Conservation (phyloP, 2,888 invertebrate species). For the Trichogramma dendrolimi region DNA sequence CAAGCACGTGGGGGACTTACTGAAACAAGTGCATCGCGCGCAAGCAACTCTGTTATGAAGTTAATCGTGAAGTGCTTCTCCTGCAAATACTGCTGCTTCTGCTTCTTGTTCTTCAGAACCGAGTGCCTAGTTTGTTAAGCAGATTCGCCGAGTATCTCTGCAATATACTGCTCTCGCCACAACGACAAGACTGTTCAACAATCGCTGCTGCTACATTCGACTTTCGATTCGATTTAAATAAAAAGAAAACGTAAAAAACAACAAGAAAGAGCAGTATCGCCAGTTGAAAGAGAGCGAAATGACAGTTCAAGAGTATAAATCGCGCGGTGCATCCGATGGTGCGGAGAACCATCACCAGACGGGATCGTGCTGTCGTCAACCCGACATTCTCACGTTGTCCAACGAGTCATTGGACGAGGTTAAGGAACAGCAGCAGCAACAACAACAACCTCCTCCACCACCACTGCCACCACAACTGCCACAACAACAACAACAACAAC, state of each 20-base stretch:
- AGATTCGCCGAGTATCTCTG: too few species aligned
- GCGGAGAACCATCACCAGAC: conserved; percentile 40
- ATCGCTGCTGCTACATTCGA: too few species aligned
- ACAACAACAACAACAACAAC: conserved; percentile 15
- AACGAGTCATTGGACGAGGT: conserved; percentile 33
- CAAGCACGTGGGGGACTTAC: conserved; percentile 18
- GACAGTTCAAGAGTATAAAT: conserved; percentile 59
- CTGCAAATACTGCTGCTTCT: too few species aligned
- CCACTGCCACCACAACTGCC: not conserved
- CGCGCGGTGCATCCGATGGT: conserved; percentile 49
- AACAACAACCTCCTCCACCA: conserved; percentile 17
- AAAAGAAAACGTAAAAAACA: too few species aligned
- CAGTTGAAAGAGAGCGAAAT: conserved; percentile 36
- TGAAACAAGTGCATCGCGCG: conserved; percentile 11
- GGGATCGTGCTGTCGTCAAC: conserved; percentile 26
- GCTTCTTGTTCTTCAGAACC: too few species aligned
- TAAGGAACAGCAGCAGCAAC: conserved; percentile 42
- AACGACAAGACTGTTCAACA: too few species aligned
- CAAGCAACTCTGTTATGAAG: conserved; percentile 1
- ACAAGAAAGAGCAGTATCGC: too few species aligned
- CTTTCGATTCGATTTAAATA: too few species aligned
- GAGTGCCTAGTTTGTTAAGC: too few species aligned
- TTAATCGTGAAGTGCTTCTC: too few species aligned
- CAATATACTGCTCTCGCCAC: too few species aligned
- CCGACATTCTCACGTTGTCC: conserved; percentile 40